Evolutionary conservation across 2,113 vertebrate genomes (phyloP), one percentile per base, ranked within the genome.

Genomic region (Cottus gobio): DNA sequence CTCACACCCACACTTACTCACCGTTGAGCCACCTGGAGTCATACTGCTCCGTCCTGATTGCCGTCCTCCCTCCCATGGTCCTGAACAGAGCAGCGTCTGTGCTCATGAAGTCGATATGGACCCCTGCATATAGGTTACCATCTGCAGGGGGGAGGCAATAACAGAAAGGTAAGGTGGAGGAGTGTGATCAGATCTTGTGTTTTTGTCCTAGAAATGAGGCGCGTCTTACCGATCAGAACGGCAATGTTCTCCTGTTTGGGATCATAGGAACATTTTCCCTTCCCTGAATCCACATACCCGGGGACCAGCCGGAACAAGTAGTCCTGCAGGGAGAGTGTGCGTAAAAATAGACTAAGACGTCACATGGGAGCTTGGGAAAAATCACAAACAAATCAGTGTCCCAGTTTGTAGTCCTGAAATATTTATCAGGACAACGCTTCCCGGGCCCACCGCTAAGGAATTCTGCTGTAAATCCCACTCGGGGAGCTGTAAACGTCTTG

Each of bases 61-160:
- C 94, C 1, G 94, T 92, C 39, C 94, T 92, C 18, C 94, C 93
- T 36, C 96, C 96, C 94, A 96, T 93, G 39, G 96, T 96, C 77
- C 96, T 94, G 80, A 96, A 96, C 72, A 97, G 75, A 18, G 95
- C 94, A 1, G 96, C 94, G 58, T 97, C 96, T n/a, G 95, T 97
- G 54, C 96, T 96, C 96, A 97, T 96, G 88, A 96, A 97, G 92
- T 97, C 96, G 16, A 97, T 95, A 37, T 96, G 95, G 48, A 97
- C 95, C 2, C 96, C 96, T 7, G 96, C 95, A 13, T 96, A 96
- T 9, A 97, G 92, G 77, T 96, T 96, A 58, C 93, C 95, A 85
- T 96, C 96, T 97, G 91, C 57, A 82, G 12, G 68, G 24, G 50
- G 24, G 30, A 1, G 12, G 31, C 3, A 52, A 20, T 52, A 37